A percentile compares a stretch with the other conserved stretches of the same genome.
Conservation (phyloP, 2,113 vertebrate species). For the Panthera leo region DNA sequence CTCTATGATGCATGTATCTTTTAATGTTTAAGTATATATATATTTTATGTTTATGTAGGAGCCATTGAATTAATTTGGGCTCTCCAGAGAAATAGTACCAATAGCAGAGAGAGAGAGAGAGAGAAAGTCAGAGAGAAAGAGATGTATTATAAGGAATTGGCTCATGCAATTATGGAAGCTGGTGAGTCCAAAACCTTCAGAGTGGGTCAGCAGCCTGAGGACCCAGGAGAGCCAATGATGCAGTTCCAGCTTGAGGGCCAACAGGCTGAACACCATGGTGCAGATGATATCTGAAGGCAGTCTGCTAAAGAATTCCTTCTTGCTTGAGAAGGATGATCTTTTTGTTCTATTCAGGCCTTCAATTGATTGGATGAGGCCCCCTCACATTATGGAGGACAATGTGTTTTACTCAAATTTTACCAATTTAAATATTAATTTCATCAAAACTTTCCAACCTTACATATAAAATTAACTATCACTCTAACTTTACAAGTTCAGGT, state of each 20-base stretch:
- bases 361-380: not conserved
- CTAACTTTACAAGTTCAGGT: not conserved
- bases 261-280: not conserved
- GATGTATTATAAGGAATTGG: not conserved
- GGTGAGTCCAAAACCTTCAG: not conserved
- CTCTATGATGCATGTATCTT: not conserved
- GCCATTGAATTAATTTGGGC: not conserved
- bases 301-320: not conserved
- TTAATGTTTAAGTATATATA: not conserved
- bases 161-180: not conserved
- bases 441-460: not conserved
- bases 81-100: not conserved
- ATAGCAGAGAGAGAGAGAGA: not conserved
- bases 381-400: not conserved
- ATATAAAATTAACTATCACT: not conserved
- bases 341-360: not conserved
- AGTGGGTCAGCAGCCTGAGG: not conserved
- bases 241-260: not conserved
- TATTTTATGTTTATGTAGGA: not conserved
- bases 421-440: not conserved
- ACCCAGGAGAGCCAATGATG: not conserved
- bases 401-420: not conserved
- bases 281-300: not conserved
- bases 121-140: not conserved
- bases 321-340: not conserved